Conservation (phyloP, 2,797 vertebrate species). For the Peromyscus eremicus region DNA sequence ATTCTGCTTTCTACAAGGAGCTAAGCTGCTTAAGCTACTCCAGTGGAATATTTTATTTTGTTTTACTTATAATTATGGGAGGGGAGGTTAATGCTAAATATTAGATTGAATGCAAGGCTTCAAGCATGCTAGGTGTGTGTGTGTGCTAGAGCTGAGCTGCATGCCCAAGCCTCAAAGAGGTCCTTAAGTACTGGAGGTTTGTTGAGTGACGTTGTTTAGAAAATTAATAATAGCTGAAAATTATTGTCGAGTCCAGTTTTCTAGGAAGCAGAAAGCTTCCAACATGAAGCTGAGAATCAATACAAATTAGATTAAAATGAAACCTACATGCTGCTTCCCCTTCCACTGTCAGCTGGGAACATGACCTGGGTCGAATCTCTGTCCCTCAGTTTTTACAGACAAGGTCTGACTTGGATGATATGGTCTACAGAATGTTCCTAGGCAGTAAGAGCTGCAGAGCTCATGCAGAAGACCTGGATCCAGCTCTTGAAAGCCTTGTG, state of each 20-base stretch:
- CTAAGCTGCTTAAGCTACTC: not conserved
- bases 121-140: not conserved
- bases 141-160: not conserved
- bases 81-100: not conserved
- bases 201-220: not conserved
- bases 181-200: not conserved
- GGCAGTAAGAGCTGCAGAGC: not conserved
- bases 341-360: not conserved
- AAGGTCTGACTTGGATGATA: not conserved
- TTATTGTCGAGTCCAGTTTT: slow-evolving; percentile 26
- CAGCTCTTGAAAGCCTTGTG: not conserved
- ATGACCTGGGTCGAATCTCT: not conserved
- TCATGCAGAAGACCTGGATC: not conserved
- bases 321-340: not conserved
- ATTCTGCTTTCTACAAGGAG: slow-evolving; percentile 37
- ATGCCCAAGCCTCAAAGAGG: not conserved
- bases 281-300: slow-evolving; percentile 4
- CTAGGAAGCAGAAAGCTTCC: slow-evolving; percentile 43
- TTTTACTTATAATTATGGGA: not conserved
- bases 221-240: not conserved
- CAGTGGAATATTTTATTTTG: not conserved
- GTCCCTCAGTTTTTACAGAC: not conserved
- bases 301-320: slow-evolving; percentile 10
- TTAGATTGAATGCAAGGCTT: not conserved
- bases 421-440: not conserved